Base-by-base conservation (phyloP, 2,797 vertebrate species). In the Coccyzus lansbergi region DNA sequence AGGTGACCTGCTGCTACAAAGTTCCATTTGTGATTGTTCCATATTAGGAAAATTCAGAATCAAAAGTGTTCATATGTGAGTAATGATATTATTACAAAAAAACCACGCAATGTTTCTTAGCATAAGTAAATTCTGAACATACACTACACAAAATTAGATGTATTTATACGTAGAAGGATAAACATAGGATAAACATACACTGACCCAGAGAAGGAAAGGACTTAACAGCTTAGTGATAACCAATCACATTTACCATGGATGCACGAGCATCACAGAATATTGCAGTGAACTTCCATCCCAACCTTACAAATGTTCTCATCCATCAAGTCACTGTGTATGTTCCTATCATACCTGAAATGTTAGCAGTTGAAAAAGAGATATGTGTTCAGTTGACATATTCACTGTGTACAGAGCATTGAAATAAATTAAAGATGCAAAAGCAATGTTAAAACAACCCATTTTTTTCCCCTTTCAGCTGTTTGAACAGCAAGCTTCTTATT, bases 401-500 rank as follows among this genome's bases (percentile, higher is more conserved):
- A 49, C 58, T 0, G 59, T 62, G 52, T 75, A 91, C 62, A 42
- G 74, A 85, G 85, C 80, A 83, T n/a, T 86, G 90, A 83, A 93
- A 95, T 76, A 93, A 96, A 88, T 94, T 92, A 94, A 91, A 92
- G 69, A 94, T 94, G 90, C 90, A 95, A 93, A 90, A 91, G 64
- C 75, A 93, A 31, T 82, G 86, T 88, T 94, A 84, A 86, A 95
- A 92, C 81, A 95, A 83, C 44, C 36, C 28, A 5, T 42, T 59
- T 22, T 56, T 69, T 36, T 25, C 1, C 42, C 44, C 53, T 86
- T 90, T 91, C 80, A 88, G 72, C 70, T 86, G 53, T 94, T 84
- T 88, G 81, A 89, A 91, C 64, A 93, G 87, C 28, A 75, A 92
- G 81, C 58, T 86, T 42, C 74, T 91, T 76, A 51, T 80, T 75